Evolutionary conservation across 2,888 invertebrate species (phyloP), one percentile per base, ranked within the genome.

Genomic region (Andrena chrysosceles): DNA sequence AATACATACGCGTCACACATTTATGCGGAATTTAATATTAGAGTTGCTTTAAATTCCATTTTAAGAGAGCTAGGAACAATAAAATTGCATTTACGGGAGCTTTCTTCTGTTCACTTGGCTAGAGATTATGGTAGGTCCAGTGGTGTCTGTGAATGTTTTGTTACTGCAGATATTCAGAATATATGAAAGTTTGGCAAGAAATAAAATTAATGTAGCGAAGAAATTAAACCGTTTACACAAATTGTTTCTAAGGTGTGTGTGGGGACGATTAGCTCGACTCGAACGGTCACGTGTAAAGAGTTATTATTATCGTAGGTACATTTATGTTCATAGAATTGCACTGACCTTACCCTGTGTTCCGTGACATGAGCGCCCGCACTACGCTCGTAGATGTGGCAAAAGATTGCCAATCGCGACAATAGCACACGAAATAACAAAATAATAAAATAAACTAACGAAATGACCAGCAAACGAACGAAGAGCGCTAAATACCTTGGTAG

Each of bases 301-400:
- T 71, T 75, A n/a, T n/a, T n/a, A n/a, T n/a, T n/a, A 73, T 71
- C 42, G 42, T 42, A 42, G 16, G 5, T 16, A 42, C 42, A 16
- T 42, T 16, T 42, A 42, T 16, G 13, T 42, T 16, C 16, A 5
- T 42, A 42, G 42, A 91, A 83, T 92, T 92, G 91, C 90, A 93
- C 93, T 91, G 87, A 92, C 92, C 92, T 92, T 91, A 89, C 90
- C 89, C 77, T 84, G 82, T 76, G 84, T 81, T 84, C 77, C 79
- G 89, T 83, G 77, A 85, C 78, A 76, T 52, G 62, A 72, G 49
- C 71, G 79, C 52, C 8, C 33, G 56, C 63, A 48, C 49, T 52
- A 54, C 54, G 33, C 49, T 67, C 13, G 6, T 20, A 29, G 33
- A 23, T 20, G 33, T 71, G 16, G 2, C 31, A 16, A 16, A 20